Percentiles rank a stretch among this genome's conserved stretches.
These are phyloP conservation scores for Laothoe populi DNA, from an alignment of 2,888 invertebrate genomes.

Conservation along the genomic window DNA sequence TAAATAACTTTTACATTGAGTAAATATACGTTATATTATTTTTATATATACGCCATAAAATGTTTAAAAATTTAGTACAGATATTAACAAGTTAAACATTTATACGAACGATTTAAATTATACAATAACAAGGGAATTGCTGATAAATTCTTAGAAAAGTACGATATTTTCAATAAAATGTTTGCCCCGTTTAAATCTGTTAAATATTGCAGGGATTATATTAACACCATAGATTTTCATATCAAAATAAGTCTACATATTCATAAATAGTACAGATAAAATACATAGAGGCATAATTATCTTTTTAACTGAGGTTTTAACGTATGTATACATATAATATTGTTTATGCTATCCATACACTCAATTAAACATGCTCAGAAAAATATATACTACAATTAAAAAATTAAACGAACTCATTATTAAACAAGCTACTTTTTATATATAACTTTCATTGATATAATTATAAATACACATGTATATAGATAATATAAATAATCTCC, in stretches of 20 bases:
- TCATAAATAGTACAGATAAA: background rate
- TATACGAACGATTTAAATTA: background rate
- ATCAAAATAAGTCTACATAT: background rate
- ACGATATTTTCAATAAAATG: background rate
- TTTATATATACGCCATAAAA: background rate
- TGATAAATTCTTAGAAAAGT: background rate
- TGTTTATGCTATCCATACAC: background rate
- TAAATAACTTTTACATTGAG: background rate
- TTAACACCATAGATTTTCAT: too few relatives aligned
- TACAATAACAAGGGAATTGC: background rate
- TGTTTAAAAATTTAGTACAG: background rate
- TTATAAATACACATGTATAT: constrained; percentile 7
- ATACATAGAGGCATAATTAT: background rate
- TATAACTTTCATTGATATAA: constrained; percentile 18
- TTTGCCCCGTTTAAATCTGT: background rate
- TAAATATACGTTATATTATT: constrained; percentile 1
- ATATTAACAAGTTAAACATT: background rate
- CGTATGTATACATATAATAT: background rate
- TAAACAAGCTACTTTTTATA: background rate
- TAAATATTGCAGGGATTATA: background rate
- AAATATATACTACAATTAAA: background rate
- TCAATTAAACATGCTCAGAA: background rate
- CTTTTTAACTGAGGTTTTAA: background rate
- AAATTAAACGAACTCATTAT: background rate
- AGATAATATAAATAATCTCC: constrained; percentile 21